These are phyloP conservation scores for Tiliacea aurago DNA, from an alignment of 2,888 invertebrate species.

Conservation along the genomic window DNA sequence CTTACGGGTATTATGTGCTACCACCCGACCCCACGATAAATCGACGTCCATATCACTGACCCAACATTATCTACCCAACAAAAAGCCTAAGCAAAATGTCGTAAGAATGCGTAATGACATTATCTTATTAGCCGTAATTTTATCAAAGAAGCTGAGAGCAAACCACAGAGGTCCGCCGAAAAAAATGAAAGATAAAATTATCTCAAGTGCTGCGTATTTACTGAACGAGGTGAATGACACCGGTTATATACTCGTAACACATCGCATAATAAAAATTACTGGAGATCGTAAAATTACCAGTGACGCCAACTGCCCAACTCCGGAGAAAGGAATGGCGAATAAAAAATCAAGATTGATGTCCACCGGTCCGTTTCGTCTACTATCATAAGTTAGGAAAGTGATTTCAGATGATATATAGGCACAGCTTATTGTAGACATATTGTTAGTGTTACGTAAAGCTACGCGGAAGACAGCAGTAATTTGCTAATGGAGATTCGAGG, in stretches of 20 bases:
- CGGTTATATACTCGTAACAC: conserved; percentile 64
- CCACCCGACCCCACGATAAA: conserved; percentile 28
- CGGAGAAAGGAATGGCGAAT: conserved; percentile 66
- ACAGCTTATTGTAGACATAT: conserved; percentile 75
- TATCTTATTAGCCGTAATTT: conserved; percentile 49
- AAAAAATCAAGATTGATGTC: conserved; percentile 75
- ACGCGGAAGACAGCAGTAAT: conserved; percentile 73
- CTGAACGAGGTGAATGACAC: conserved; percentile 69
- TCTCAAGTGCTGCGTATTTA: conserved; percentile 47
- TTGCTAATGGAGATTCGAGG: conserved; percentile 79
- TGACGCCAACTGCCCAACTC: conserved; percentile 60
- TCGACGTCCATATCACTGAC: conserved; percentile 18
- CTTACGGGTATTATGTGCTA: conserved; percentile 65
- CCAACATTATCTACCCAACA: conserved; percentile 35
- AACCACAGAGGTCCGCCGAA: conserved; percentile 29
- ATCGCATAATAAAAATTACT: conserved; percentile 66
- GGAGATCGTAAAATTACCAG: conserved; percentile 67
- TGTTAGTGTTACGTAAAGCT: conserved; percentile 72
- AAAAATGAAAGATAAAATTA: conserved; percentile 40
- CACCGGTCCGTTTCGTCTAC: conserved; percentile 72
- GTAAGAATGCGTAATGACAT: conserved; percentile 44
- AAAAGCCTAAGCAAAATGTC: conserved; percentile 37
- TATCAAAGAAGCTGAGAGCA: conserved; percentile 15
- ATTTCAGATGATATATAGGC: conserved; percentile 74
- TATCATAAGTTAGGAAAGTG: conserved; percentile 79